These are phyloP conservation scores for Pristionchus fissidentatus DNA, from an alignment of 2,888 invertebrate genomes.

Conservation along the genomic window DNA sequence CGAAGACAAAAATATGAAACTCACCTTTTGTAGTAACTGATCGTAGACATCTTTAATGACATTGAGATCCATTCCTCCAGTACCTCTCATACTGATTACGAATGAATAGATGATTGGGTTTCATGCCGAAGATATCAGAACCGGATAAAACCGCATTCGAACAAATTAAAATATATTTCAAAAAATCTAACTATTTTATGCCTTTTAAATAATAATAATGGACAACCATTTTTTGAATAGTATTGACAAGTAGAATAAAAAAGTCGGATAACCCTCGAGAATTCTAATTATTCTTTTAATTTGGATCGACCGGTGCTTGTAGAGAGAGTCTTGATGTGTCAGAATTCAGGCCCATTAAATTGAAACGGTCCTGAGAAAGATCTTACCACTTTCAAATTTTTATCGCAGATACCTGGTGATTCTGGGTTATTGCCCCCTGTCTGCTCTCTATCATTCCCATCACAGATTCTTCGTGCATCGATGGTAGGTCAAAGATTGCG, in stretches of 20 bases:
- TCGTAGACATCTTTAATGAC: not conserved
- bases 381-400: not conserved
- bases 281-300: too few species aligned
- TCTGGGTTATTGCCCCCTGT: not conserved
- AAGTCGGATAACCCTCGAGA: too few species aligned
- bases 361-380: constrained; percentile 2
- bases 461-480: not conserved
- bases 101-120: not conserved
- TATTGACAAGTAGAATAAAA: too few species aligned
- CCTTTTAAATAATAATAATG: too few species aligned
- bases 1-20: not conserved
- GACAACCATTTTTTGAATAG: too few species aligned
- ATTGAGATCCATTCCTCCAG: not conserved
- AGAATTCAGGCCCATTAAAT: not conserved
- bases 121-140: too few species aligned
- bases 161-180: not conserved
- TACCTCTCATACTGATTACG: not conserved
- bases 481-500: not conserved
- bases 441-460: not conserved
- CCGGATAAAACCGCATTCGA: constrained; percentile 20
- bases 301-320: too few species aligned
- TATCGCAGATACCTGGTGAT: not conserved
- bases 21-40: not conserved
- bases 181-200: not conserved
- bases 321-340: not conserved